Percentiles rank a stretch among this genome's conserved stretches.
phyloP scores from a whole-genome alignment of 2,888 invertebrate species.

The Crepidodera aurea region DNA sequence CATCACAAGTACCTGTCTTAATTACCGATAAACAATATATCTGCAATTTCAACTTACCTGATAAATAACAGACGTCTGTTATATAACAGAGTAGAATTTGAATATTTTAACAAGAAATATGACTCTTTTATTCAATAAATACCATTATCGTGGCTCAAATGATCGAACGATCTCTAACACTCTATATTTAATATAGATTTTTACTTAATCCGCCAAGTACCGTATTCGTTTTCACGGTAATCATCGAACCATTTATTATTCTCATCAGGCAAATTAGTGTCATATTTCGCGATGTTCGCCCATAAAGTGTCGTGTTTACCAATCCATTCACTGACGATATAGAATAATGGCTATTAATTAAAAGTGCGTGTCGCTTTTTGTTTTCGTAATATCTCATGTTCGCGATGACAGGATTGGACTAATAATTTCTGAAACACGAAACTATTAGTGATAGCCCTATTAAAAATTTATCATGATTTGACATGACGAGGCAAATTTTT shows the following conservation, averaged over 20 bases:
- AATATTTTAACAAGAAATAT: conserved; percentile 2
- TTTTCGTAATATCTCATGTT: neutral
- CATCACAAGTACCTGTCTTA: too few species aligned
- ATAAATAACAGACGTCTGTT: too few species aligned
- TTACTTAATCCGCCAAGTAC: conserved; percentile 11
- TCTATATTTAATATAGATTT: conserved; percentile 25
- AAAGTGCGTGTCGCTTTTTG: conserved; percentile 8
- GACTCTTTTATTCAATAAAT: conserved; percentile 16
- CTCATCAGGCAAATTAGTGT: conserved; percentile 22
- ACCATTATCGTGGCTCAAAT: conserved; percentile 4
- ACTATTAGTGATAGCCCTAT: too few species aligned
- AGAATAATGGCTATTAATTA: conserved; percentile 6
- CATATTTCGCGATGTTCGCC: conserved; percentile 13
- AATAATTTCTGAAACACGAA: conserved; percentile 63
- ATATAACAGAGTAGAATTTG: too few species aligned
- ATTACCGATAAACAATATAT: too few species aligned
- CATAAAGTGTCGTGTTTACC: conserved; percentile 16
- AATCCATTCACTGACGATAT: conserved; percentile 10
- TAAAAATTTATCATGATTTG: too few species aligned
- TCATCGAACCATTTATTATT: conserved; percentile 26
- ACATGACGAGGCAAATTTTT: too few species aligned
- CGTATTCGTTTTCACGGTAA: conserved; percentile 16
- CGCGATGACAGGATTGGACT: neutral
- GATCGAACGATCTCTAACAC: neutral
- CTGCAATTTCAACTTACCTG: too few species aligned